These are phyloP conservation scores for Pholis gunnellus DNA, from an alignment of 2,113 vertebrate genomes.

Conservation along the genomic window DNA sequence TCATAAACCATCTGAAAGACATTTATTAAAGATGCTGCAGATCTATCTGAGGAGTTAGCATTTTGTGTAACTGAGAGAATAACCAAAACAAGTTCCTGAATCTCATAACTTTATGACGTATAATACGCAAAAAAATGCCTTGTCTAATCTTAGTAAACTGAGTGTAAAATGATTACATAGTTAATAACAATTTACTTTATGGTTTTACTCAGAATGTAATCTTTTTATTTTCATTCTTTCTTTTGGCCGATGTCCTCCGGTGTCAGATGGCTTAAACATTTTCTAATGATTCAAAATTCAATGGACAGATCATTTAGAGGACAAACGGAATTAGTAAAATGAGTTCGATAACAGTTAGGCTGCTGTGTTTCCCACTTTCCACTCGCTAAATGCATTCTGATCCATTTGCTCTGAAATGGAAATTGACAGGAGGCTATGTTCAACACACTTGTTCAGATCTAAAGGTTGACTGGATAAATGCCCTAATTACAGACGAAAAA, in stretches of 20 bases:
- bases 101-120: background rate
- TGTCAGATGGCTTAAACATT: conserved; percentile 24
- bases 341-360: conserved; percentile 69
- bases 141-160: conserved; percentile 13
- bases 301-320: conserved; percentile 53
- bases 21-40: background rate
- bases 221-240: background rate
- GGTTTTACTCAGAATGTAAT: conserved; percentile 20
- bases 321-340: conserved; percentile 60
- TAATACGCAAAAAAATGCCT: background rate
- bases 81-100: background rate
- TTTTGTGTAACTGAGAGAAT: conserved; percentile 1
- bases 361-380: conserved; percentile 58
- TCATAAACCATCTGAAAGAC: background rate
- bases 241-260: conserved; percentile 2
- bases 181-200: background rate
- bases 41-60: background rate
- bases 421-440: conserved; percentile 9
- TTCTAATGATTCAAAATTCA: conserved; percentile 63
- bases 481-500: background rate
- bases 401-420: conserved; percentile 45
- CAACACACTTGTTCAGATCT: background rate
- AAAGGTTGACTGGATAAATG: background rate
- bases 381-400: conserved; percentile 52
- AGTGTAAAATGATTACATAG: conserved; percentile 1